Conservation (phyloP, 2,113 vertebrate genomes). For the Peromyscus polionotus region DNA sequence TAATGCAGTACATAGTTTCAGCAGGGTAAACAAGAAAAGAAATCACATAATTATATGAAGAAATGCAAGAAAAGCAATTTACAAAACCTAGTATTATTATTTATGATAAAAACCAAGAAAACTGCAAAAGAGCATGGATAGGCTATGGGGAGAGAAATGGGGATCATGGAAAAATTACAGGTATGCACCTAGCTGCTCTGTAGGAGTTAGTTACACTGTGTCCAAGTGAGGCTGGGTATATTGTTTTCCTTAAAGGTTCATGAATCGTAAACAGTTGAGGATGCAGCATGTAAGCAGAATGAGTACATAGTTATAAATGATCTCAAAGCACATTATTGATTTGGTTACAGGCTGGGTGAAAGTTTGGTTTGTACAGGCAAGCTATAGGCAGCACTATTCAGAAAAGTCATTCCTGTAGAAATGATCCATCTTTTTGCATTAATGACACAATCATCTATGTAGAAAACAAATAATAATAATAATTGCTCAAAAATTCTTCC, state of each 20-base stretch:
- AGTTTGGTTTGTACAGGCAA: not conserved
- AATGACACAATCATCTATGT: not conserved
- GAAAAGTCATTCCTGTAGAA: not conserved
- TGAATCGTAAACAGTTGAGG: not conserved
- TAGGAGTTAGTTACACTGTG: not conserved
- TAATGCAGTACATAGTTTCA: not conserved
- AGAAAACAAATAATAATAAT: not conserved
- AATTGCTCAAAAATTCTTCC: not conserved
- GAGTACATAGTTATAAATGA: not conserved
- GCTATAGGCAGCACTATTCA: not conserved
- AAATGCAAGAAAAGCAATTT: not conserved
- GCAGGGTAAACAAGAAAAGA: not conserved
- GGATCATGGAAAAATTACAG: not conserved
- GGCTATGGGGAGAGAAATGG: not conserved
- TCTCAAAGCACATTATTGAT: not conserved
- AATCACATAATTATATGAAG: not conserved
- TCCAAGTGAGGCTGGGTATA: not conserved
- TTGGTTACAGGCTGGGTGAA: not conserved
- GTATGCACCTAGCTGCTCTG: not conserved
- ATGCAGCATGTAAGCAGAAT: not conserved
- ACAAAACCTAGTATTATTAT: not conserved
- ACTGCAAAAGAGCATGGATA: too few species aligned
- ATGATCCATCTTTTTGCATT: not conserved
- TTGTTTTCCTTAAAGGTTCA: not conserved
- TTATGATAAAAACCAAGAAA: not conserved